Base-by-base conservation (phyloP, 2,113 vertebrate species). In the Leucopsar rothschildi region DNA sequence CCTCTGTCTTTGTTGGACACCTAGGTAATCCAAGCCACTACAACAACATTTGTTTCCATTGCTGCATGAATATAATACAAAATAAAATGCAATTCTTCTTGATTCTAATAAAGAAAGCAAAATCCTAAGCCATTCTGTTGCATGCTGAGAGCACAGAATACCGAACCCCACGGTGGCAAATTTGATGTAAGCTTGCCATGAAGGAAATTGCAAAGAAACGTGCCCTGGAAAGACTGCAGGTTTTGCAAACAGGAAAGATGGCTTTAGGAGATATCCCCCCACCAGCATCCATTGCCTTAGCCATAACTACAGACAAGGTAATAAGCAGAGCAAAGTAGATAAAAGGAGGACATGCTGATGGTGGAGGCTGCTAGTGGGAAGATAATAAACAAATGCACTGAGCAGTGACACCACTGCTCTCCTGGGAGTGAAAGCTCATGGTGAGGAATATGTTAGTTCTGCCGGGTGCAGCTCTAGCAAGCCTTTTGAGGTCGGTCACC, bases 361-460 rank as follows among this genome's bases (percentile, higher is more conserved):
- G 18, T n/a, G 27, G 11, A 86, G 24, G 39, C 19, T 0, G 0
- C 31, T 33, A 45, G 44, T 0, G 0, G 68, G n/a, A 94, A 12
- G 25, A 81, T 57, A 50, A 47, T 50, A 72, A 76, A 78, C 27
- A 88, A 90, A 59, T 29, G 24, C 55, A n/a, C 29, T 35, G 28
- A 78, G 39, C 42, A 66, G 39, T 0, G 2, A 84, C 31, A 68
- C 2, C 6, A 15, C 63, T 61, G 39, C 19, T 82, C 20, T 53
- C 37, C 59, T 2, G 18, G 37, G 42, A 87, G 59, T 50, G n/a
- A 59, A 89, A 85, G 33, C 24, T 80, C 75, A 55, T 5, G 15
- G 47, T 63, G 50, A 90, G 56, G n/a, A 89, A 59, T 42, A 53
- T 6, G 12, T 50, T 76, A 85, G 55, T 16, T 69, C 61, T 49